Evolutionary conservation across 2,888 invertebrate species (phyloP).

Genomic region (Eupithecia abbreviata): DNA sequence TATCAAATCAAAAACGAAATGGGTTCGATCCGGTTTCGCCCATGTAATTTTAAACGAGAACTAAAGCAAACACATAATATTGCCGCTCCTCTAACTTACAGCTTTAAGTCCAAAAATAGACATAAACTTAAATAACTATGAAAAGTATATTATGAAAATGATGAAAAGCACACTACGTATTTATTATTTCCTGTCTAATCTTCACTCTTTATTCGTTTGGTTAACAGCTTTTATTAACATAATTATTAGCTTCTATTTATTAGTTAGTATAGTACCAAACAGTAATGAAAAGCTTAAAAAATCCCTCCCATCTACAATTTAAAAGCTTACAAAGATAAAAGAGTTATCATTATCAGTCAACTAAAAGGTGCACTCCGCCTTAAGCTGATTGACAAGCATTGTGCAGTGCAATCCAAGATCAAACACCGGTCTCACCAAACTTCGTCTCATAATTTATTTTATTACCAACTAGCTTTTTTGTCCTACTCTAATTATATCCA

Average conservation of each 20-base stretch:
- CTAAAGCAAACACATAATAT: not conserved
- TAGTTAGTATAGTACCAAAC: not conserved
- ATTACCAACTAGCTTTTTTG: conserved; percentile 18
- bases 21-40: not conserved
- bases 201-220: not conserved
- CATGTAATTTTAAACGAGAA: not conserved
- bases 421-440: not conserved
- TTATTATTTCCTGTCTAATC: not conserved
- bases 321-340: not conserved
- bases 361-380: not conserved
- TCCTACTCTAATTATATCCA: conserved; percentile 50
- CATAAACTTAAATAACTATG: not conserved
- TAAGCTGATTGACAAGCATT: not conserved
- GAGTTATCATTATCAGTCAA: not conserved
- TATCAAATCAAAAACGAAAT: not conserved
- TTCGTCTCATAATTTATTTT: not conserved
- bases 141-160: not conserved
- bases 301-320: not conserved
- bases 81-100: not conserved
- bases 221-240: not conserved
- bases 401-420: not conserved
- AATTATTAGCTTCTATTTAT: not conserved
- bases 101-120: not conserved
- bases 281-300: not conserved
- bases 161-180: not conserved